phyloP scores from a whole-genome alignment of 2,797 vertebrate species.

The Setipinna tenuifilis region DNA sequence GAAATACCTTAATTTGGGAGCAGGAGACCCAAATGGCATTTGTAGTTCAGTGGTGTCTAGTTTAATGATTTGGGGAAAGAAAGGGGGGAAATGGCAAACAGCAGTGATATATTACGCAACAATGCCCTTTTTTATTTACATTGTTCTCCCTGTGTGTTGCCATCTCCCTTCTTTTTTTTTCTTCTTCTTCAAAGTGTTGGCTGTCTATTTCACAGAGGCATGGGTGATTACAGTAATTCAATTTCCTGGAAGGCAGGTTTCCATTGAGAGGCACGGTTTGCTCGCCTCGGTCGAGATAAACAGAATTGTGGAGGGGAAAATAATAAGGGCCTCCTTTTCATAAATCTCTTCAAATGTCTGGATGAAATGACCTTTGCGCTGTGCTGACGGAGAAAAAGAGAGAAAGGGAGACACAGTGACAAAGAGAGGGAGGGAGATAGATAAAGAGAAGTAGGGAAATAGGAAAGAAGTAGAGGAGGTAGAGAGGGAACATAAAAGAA shows the following conservation, averaged over 20 bases:
- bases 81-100: neutral
- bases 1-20: constrained; percentile 8
- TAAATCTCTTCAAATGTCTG: constrained; percentile 13
- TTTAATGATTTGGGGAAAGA: neutral
- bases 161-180: neutral
- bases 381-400: constrained; percentile 22
- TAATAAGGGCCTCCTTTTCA: constrained; percentile 43
- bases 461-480: neutral
- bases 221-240: constrained; percentile 40
- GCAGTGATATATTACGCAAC: neutral
- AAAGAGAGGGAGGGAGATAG: neutral
- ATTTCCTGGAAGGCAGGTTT: constrained; percentile 42
- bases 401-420: neutral
- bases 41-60: neutral
- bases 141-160: constrained; percentile 10
- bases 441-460: neutral
- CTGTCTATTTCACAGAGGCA: neutral
- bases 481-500: neutral
- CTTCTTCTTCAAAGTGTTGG: neutral
- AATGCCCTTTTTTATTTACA: constrained; percentile 4
- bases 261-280: constrained; percentile 4
- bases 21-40: neutral
- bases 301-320: constrained; percentile 17
- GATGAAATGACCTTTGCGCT: constrained; percentile 42
- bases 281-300: constrained; percentile 33